Evolutionary conservation across 2,113 vertebrate genomes (phyloP).

Genomic region (Microtus oregoni): DNA sequence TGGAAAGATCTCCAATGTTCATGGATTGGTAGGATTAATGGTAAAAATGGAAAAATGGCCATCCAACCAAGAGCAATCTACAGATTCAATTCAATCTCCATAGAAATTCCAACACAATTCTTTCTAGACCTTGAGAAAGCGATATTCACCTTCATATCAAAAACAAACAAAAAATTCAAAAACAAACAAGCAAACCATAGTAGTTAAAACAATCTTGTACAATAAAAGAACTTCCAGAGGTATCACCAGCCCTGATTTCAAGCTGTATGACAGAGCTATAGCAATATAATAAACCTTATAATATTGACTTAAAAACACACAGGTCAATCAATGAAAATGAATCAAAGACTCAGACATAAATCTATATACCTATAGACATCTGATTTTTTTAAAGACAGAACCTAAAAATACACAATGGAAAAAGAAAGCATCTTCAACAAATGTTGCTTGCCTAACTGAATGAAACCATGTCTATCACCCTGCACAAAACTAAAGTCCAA

Average conservation of each 20-base stretch:
- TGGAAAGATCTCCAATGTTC: neutral
- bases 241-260: neutral
- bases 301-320: neutral
- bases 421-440: neutral
- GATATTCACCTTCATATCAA: neutral
- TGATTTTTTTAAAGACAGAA: neutral
- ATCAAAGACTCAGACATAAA: neutral
- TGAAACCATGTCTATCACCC: neutral
- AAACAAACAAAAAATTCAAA: neutral
- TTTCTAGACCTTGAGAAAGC: neutral
- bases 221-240: neutral
- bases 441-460: neutral
- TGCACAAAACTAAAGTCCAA: neutral
- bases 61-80: neutral
- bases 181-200: neutral
- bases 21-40: neutral
- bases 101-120: neutral
- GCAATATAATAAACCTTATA: neutral
- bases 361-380: too few species aligned
- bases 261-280: neutral
- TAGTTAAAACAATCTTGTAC: neutral
- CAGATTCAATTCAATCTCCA: neutral
- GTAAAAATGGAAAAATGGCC: neutral
- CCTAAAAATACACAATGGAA: neutral
- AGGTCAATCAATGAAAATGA: neutral